These are phyloP conservation scores for Marcusenius ussheri DNA, from an alignment of 2,113 vertebrate species.

Conservation along the genomic window DNA sequence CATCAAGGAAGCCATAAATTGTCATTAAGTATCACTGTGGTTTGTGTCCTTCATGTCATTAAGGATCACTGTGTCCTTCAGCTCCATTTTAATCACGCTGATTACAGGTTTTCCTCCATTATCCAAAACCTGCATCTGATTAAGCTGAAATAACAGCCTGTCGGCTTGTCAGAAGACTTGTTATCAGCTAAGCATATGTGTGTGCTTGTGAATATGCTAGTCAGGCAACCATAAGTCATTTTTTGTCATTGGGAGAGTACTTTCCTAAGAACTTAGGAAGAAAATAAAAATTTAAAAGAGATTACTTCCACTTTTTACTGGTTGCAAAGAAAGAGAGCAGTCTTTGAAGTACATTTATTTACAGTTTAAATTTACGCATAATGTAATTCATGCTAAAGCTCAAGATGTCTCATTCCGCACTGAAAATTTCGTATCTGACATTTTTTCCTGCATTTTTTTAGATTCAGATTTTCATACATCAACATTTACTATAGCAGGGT, in stretches of 20 bases:
- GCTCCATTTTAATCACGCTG: background rate
- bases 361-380: background rate
- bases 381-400: background rate
- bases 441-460: background rate
- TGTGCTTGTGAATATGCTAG: background rate
- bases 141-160: constrained; percentile 22
- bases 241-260: background rate
- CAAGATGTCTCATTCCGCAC: background rate
- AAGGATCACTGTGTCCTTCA: background rate
- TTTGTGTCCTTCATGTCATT: constrained; percentile 1
- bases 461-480: background rate
- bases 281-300: background rate
- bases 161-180: background rate
- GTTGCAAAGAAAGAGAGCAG: background rate
- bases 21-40: constrained; percentile 5
- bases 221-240: background rate
- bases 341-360: background rate
- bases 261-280: background rate
- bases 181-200: background rate
- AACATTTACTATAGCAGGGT: background rate
- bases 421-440: background rate
- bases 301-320: background rate
- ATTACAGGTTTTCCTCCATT: background rate
- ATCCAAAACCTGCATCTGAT: constrained; percentile 8
- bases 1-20: background rate